phyloP scores from a whole-genome alignment of 2,888 invertebrate species.

The Conus canariensis region DNA sequence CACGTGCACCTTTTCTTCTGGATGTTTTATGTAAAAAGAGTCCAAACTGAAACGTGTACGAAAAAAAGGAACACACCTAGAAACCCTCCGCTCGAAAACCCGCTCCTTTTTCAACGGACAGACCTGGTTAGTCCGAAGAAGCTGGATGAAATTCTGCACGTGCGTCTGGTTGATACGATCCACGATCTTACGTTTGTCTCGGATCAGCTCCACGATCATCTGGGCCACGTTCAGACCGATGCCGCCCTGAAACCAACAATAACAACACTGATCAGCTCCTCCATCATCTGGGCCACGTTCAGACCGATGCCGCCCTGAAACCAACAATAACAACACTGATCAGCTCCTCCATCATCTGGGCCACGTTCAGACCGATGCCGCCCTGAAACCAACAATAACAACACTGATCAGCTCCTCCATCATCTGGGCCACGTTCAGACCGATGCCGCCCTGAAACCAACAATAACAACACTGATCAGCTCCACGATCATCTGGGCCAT shows the following conservation, averaged over 20 bases:
- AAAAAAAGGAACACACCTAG: too few relatives aligned
- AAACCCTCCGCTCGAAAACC: too few relatives aligned
- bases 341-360: constrained; percentile 77
- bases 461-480: background rate
- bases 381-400: constrained; percentile 63
- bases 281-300: too few relatives aligned
- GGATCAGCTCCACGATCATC: constrained; percentile 78
- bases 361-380: constrained; percentile 78
- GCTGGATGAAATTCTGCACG: constrained; percentile 75
- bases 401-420: background rate
- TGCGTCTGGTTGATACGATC: constrained; percentile 76
- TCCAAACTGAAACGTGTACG: too few relatives aligned
- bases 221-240: constrained; percentile 78
- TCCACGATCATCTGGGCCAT: too few relatives aligned
- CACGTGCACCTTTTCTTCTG: background rate
- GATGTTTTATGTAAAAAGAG: too few relatives aligned
- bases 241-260: constrained; percentile 70
- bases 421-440: constrained; percentile 55
- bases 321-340: too few relatives aligned
- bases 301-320: too few relatives aligned
- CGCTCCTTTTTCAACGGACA: background rate
- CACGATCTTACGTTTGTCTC: constrained; percentile 78
- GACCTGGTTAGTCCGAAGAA: constrained; percentile 70
- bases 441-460: constrained; percentile 75
- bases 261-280: background rate